Evolutionary conservation across 2,797 vertebrate species (phyloP), one percentile per base, ranked within the genome.

Genomic region (Zalophus californianus): DNA sequence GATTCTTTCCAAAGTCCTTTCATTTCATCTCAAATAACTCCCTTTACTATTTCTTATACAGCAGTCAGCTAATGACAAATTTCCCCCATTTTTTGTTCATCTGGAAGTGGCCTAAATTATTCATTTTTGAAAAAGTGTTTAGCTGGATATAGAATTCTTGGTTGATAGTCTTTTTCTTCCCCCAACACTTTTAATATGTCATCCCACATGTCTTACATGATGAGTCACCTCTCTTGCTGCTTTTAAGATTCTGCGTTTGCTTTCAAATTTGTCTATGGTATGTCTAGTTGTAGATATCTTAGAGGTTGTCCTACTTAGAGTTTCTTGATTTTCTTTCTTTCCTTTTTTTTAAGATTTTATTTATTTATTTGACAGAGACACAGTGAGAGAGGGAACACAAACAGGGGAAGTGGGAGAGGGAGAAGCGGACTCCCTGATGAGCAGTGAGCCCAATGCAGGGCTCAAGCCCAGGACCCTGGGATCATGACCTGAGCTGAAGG

Each of bases 121-220:
- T 78, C 66, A 32, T 82, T 68, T 41, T 4, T 94, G 50, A 82
- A 62, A 27, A 70, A 86, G 54, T 66, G 50, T 25, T 79, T 79
- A 16, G 8, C 41, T n/a, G 23, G 32, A 8, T 52, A 8, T 25
- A 29, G 90, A 88, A 38, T 72, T 64, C 66, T 77, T 75, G 60
- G 35, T 15, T 66, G 52, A 35, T 21, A 13, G 41, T 60, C n/a
- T 52, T 70, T 18, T 41, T 64, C 29, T 32, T 20, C 32, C 15
- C 20, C 10, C 18, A 15, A 0, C 0, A 4, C 23, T 35, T 27
- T 73, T 25, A 60, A 48, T 13, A 7, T 48, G 32, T 41, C 27
- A 10, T 77, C 32, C 16, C 25, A 15, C 18, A 25, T 54, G 44
- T 35, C 41, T 18, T 10, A 25, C 0, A 0, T 52, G 14, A n/a